Evolutionary conservation across 1,140 invertebrate genomes (phyloP), one percentile per base, ranked within the genome.

Genomic region (Nasonia giraulti): DNA sequence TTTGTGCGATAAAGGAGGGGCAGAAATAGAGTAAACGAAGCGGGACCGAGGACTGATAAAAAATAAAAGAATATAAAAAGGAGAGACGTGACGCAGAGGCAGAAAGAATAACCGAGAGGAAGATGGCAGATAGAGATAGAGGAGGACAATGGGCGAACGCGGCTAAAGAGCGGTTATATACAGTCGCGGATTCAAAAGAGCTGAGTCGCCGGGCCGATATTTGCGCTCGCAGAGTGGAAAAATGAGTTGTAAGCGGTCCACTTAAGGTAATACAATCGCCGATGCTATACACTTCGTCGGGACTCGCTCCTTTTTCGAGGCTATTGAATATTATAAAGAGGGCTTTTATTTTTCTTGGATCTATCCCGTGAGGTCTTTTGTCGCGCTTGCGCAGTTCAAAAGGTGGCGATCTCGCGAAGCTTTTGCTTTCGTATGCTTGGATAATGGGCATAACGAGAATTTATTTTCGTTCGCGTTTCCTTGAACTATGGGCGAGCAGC

Each of bases 181-280:
- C 31, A 55, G 33, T 33, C 0, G 14, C n/a, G 50, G 31, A 79
- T 71, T 80, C 77, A 82, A 82, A 82, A 37, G 62, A 82, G 23
- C 27, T 27, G 27, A 27, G 27, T 27, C 0, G 33, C 82, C 62
- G 44, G 40, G 27, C 17, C 37, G 66, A 62, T 78, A 78, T 82
- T 55, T 82, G 14, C 40, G 40, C 44, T 55, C 17, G 27, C 27
- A n/a, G 33, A 37, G 31, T 33, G 37, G 66, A 81, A 82, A 81
- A 85, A 82, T 85, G 66, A 82, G 47, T 81, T 85, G 55, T 69
- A 80, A 76, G 68, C 5, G 68, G 37, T 23, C 68, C 69, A 80
- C 68, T 76, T 85, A 80, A 85, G 62, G 50, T 20, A 75, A 85
- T 73, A 20, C 74, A 76, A 80, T 85, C 23, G 33, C 31, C 50